These are phyloP conservation scores for Chromis chromis DNA, from an alignment of 2,797 vertebrate genomes.

Conservation along the genomic window DNA sequence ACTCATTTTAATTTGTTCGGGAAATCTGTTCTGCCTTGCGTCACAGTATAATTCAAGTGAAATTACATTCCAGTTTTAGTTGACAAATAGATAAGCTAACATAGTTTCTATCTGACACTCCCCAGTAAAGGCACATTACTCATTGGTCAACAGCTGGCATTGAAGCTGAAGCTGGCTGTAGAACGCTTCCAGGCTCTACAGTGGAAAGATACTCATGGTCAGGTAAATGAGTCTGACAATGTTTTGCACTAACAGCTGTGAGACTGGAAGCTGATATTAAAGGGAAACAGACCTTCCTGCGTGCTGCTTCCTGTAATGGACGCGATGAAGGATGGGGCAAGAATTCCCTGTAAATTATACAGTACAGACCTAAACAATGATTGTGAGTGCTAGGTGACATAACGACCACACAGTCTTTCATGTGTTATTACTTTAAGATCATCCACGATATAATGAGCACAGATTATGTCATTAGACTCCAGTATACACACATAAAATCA, in stretches of 20 bases:
- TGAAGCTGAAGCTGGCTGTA: constrained; percentile 6
- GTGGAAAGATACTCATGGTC: constrained; percentile 5
- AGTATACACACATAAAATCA: background rate
- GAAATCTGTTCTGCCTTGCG: background rate
- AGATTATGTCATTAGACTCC: constrained; percentile 6
- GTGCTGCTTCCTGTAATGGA: constrained; percentile 50
- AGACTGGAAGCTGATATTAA: constrained; percentile 46
- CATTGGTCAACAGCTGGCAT: constrained; percentile 7
- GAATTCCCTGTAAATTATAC: constrained; percentile 21
- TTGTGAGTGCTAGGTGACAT: constrained; percentile 44
- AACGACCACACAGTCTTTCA: constrained; percentile 33
- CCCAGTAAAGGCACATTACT: background rate
- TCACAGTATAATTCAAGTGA: background rate
- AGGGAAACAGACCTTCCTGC: constrained; percentile 50
- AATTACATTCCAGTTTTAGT: background rate
- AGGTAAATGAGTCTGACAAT: constrained; percentile 40
- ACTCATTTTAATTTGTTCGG: background rate
- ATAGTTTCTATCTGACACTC: constrained; percentile 13
- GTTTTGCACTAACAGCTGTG: constrained; percentile 25
- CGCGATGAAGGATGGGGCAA: constrained; percentile 17
- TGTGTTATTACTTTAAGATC: constrained; percentile 31
- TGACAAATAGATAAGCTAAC: background rate
- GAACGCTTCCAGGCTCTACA: constrained; percentile 45
- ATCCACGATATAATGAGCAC: background rate
- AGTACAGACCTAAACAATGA: constrained; percentile 26